phyloP scores from a whole-genome alignment of 1,140 invertebrate species.

The Nomia melanderi region DNA sequence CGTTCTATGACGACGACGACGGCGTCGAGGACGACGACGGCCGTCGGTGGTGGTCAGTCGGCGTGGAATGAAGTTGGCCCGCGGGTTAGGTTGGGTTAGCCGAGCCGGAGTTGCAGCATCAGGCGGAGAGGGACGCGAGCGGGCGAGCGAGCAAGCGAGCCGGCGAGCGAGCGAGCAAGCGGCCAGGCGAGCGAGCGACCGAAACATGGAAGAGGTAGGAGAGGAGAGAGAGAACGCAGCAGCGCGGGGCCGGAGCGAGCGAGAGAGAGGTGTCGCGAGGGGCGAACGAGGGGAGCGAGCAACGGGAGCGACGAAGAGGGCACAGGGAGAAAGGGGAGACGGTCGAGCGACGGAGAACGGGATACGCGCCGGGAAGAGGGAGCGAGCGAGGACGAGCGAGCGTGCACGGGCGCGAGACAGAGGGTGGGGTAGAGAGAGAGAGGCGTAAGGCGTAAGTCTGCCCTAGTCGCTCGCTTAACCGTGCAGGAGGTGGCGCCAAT shows the following conservation, averaged over 20 bases:
- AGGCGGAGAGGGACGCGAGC: conserved; percentile 59
- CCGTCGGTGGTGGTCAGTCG: conserved; percentile 81
- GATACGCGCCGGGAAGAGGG: not conserved
- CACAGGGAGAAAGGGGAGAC: conserved; percentile 29
- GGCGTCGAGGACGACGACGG: conserved; percentile 73
- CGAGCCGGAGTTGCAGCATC: conserved; percentile 77
- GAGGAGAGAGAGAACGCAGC: conserved; percentile 46
- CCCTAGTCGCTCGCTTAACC: conserved; percentile 75
- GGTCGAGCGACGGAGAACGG: not conserved
- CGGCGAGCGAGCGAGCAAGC: conserved; percentile 54
- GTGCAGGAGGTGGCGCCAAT: conserved; percentile 81
- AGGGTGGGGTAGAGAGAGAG: conserved; percentile 49
- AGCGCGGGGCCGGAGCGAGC: conserved; percentile 49
- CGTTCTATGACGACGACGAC: conserved; percentile 64
- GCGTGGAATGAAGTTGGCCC: conserved; percentile 80
- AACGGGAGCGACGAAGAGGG: conserved; percentile 40
- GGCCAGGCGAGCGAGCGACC: conserved; percentile 12
- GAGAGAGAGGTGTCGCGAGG: conserved; percentile 45
- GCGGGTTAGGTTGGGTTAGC: conserved; percentile 79
- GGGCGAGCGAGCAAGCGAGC: conserved; percentile 37
- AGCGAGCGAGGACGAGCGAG: conserved; percentile 32
- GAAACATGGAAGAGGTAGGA: conserved; percentile 48
- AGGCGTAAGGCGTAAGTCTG: conserved; percentile 78
- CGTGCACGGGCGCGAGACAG: conserved; percentile 10
- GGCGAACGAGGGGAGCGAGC: conserved; percentile 47